Percentiles rank a stretch among this genome's conserved stretches.
phyloP scores from a whole-genome alignment of 2,888 invertebrate genomes.

The Tholera decimalis region DNA sequence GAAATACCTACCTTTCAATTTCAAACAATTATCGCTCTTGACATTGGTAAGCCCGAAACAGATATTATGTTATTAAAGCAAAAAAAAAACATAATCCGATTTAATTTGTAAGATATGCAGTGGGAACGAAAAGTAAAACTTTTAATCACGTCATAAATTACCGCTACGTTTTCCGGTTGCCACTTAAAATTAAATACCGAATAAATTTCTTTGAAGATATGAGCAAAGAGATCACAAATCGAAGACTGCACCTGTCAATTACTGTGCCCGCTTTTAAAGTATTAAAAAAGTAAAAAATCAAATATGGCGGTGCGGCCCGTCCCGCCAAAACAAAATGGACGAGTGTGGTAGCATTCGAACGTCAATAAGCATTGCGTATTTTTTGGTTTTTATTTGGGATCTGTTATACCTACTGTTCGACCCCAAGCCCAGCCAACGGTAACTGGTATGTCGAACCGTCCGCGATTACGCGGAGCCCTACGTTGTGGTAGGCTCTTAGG shows the following conservation, averaged over 20 bases:
- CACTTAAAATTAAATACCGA: conserved; percentile 73
- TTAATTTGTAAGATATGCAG: conserved; percentile 60
- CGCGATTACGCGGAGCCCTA: no score
- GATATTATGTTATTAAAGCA: conserved; percentile 17
- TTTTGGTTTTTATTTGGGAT: conserved; percentile 31
- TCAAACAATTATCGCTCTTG: conserved; percentile 31
- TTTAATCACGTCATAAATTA: no score
- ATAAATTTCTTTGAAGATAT: conserved; percentile 70
- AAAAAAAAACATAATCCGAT: conserved; percentile 47
- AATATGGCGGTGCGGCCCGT: no score
- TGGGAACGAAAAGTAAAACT: conserved; percentile 51
- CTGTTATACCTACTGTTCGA: no score
- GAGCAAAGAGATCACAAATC: conserved; percentile 70
- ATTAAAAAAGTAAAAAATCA: no score
- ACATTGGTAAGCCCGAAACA: conserved; percentile 29
- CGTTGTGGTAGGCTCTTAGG: no score
- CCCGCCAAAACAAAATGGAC: no score
- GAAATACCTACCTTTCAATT: conserved; percentile 42
- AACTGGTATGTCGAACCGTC: no score
- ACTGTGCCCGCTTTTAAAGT: no score
- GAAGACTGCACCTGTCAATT: no score
- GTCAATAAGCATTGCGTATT: conserved; percentile 56
- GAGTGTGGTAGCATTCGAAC: conserved; percentile 59
- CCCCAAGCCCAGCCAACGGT: no score
- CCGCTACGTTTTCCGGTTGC: conserved; percentile 69